Conservation (phyloP, 2,113 vertebrate genomes). For the Vicugna pacos region DNA sequence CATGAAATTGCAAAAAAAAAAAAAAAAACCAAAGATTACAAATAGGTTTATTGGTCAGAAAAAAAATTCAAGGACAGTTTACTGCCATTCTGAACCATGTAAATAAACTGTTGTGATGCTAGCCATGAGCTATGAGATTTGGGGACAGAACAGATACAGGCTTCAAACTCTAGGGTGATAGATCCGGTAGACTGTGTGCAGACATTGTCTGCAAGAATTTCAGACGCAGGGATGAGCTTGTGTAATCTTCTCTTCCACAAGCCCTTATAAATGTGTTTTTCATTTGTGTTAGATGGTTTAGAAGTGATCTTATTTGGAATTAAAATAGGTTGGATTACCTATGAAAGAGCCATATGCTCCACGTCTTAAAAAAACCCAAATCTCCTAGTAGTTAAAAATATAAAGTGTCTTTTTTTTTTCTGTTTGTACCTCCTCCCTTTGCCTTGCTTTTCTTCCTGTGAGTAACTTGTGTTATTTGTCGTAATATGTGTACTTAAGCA, state of each 20-base stretch:
- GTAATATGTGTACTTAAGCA: neutral
- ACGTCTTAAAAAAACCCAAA: neutral
- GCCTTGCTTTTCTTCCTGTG: neutral
- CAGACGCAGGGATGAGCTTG: neutral
- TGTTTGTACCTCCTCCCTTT: neutral
- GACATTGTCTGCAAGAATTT: neutral
- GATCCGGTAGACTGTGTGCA: neutral
- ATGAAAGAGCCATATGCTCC: neutral
- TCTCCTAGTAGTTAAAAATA: neutral
- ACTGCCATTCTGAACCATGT: neutral
- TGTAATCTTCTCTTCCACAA: neutral
- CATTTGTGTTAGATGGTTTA: neutral
- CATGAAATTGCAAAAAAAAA: neutral
- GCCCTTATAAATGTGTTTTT: constrained; percentile 3
- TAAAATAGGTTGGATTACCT: neutral
- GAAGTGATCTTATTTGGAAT: neutral
- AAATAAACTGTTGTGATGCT: neutral
- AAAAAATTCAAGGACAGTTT: neutral
- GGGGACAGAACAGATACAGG: neutral
- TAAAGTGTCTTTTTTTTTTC: neutral
- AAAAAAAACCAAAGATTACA: neutral
- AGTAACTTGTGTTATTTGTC: neutral
- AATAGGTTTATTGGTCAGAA: neutral
- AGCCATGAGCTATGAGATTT: neutral
- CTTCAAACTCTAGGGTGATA: neutral